These are phyloP conservation scores for Elmis aenea DNA, from an alignment of 2,888 invertebrate species.

Conservation along the genomic window DNA sequence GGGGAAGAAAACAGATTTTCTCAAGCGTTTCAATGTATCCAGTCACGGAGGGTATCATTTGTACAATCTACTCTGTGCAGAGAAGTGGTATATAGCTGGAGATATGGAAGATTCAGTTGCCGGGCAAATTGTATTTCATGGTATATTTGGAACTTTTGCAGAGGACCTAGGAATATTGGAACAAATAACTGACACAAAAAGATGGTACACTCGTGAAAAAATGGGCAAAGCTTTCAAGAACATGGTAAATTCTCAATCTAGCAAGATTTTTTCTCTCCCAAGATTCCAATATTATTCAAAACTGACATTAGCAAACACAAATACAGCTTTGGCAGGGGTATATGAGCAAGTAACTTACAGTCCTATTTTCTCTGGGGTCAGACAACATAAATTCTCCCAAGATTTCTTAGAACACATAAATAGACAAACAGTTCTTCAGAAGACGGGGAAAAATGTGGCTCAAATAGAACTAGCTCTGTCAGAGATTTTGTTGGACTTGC, in stretches of 20 bases:
- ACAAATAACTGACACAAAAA: conserved; percentile 5
- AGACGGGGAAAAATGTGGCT: conserved; percentile 2
- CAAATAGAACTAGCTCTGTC: conserved; percentile 1
- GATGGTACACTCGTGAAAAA: conserved; percentile 10
- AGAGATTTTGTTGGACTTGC: no score
- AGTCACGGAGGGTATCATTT: conserved; percentile 11
- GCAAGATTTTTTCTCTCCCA: no score
- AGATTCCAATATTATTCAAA: no score
- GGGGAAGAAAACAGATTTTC: no score
- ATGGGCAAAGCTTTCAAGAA: no score
- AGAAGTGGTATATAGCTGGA: conserved; percentile 9
- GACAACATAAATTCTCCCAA: no score
- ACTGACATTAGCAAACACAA: no score
- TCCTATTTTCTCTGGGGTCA: no score
- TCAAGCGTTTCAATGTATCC: conserved; percentile 8
- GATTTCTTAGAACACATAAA: conserved; percentile 7
- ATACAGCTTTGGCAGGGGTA: no score
- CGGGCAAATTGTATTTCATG: conserved; percentile 17
- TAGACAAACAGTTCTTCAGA: not conserved
- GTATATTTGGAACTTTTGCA: conserved; percentile 18
- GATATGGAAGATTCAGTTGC: conserved; percentile 13
- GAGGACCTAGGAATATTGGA: conserved; percentile 17
- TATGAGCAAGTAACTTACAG: no score
- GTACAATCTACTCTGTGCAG: conserved; percentile 3
- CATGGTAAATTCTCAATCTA: no score